Evolutionary conservation across 2,797 vertebrate species (phyloP).

Genomic region (Cheirogaleus major): DNA sequence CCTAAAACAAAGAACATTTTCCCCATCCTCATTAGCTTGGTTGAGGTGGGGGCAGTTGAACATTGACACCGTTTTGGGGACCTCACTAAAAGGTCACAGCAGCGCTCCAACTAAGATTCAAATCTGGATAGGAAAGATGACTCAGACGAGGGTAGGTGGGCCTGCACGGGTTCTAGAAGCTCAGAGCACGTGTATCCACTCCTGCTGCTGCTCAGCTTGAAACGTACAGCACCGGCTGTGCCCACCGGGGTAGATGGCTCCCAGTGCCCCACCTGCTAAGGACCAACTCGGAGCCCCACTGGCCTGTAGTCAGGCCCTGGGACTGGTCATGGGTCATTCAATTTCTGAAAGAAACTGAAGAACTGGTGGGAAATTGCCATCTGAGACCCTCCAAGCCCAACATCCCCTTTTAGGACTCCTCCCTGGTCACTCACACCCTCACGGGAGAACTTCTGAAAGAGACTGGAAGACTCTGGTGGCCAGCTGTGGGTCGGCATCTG

Average conservation of each 20-base stretch:
- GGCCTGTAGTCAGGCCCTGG: not conserved
- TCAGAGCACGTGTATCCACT: not conserved
- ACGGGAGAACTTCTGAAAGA: not conserved
- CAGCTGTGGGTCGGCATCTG: not conserved
- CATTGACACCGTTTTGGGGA: not conserved
- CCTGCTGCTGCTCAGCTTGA: not conserved
- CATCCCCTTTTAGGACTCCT: not conserved
- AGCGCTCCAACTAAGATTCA: not conserved
- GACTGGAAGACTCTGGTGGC: not conserved
- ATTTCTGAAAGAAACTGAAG: not conserved
- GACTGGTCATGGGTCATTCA: not conserved
- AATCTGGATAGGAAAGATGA: not conserved
- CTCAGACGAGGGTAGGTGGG: not conserved
- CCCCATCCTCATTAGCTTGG: conserved; percentile 35
- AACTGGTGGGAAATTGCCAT: not conserved
- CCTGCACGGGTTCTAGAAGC: not conserved
- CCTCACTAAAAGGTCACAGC: not conserved
- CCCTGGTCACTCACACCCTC: not conserved
- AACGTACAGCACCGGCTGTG: not conserved
- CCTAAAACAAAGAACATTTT: conserved; percentile 36
- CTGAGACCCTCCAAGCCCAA: not conserved
- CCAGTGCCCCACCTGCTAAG: too few species aligned
- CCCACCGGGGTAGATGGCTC: not conserved
- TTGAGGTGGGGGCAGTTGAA: not conserved
- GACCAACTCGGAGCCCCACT: not conserved